Conservation (phyloP, 2,113 vertebrate species). For the Peromyscus leucopus region DNA sequence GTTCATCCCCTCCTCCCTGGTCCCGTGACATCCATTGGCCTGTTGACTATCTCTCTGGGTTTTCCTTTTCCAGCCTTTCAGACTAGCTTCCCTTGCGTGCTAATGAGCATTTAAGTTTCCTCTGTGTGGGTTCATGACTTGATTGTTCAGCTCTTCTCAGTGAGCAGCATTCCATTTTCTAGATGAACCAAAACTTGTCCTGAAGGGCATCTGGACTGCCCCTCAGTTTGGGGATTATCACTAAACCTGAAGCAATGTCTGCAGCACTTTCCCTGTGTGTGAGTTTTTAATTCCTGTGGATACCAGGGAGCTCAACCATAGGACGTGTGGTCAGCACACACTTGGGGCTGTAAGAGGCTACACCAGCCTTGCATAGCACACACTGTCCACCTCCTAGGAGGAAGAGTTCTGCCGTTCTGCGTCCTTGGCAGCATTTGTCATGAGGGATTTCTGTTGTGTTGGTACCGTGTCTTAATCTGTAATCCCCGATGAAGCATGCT, state of each 20-base stretch:
- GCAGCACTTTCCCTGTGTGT: neutral
- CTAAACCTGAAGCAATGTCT: neutral
- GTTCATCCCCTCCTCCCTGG: neutral
- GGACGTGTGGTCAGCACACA: neutral
- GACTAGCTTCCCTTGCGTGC: neutral
- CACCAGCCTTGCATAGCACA: neutral
- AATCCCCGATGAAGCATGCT: neutral
- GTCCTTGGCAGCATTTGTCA: neutral
- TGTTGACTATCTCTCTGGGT: neutral
- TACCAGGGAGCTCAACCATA: neutral
- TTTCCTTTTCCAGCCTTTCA: neutral
- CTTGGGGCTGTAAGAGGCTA: neutral
- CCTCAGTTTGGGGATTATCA: conserved; percentile 3
- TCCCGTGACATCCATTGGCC: neutral
- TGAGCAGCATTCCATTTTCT: neutral
- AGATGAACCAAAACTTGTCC: neutral
- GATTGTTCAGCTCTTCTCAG: neutral
- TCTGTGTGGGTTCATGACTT: neutral
- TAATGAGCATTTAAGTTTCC: no score
- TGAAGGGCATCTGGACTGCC: neutral
- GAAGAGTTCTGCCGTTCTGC: neutral
- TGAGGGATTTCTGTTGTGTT: neutral
- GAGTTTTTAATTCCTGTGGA: neutral
- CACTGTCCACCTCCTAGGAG: neutral
- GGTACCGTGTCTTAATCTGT: neutral